phyloP scores from a whole-genome alignment of 2,888 invertebrate genomes.

The Fragum whitleyi region DNA sequence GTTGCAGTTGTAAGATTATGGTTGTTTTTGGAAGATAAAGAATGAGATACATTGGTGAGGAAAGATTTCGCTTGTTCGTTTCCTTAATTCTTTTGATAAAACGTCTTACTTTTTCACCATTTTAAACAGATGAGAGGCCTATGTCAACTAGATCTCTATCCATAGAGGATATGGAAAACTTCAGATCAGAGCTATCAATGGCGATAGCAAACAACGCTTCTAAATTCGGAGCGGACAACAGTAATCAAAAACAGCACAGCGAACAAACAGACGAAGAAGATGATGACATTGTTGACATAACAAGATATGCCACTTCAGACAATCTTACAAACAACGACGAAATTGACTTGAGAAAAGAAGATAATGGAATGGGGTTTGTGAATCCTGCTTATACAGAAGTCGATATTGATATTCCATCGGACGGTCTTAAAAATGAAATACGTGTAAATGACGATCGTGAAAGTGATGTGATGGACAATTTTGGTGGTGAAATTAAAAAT shows the following conservation, averaged over 20 bases:
- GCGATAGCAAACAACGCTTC: constrained; percentile 6
- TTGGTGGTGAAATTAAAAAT: not conserved
- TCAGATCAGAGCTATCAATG: constrained; percentile 15
- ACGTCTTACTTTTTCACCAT: too few relatives aligned
- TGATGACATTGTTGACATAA: not conserved
- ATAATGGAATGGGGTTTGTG: not conserved
- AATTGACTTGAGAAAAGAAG: not conserved
- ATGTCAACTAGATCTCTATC: constrained; percentile 3
- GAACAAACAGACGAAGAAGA: not conserved
- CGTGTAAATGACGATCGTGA: not conserved
- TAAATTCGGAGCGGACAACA: not conserved
- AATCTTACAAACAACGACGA: constrained; percentile 11
- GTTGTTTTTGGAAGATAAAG: too few relatives aligned
- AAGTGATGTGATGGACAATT: not conserved
- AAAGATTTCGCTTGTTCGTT: too few relatives aligned
- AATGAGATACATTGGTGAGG: too few relatives aligned
- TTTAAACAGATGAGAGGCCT: constrained; percentile 6
- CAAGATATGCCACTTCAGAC: not conserved
- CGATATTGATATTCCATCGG: not conserved
- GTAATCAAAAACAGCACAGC: not conserved
- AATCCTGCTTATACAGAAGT: constrained; percentile 8
- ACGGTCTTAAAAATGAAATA: too few relatives aligned
- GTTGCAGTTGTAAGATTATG: too few relatives aligned
- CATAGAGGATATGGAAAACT: constrained; percentile 17
- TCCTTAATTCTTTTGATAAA: too few relatives aligned